Conservation (phyloP, 2,113 vertebrate species). For the Chloroceryle aenea region DNA sequence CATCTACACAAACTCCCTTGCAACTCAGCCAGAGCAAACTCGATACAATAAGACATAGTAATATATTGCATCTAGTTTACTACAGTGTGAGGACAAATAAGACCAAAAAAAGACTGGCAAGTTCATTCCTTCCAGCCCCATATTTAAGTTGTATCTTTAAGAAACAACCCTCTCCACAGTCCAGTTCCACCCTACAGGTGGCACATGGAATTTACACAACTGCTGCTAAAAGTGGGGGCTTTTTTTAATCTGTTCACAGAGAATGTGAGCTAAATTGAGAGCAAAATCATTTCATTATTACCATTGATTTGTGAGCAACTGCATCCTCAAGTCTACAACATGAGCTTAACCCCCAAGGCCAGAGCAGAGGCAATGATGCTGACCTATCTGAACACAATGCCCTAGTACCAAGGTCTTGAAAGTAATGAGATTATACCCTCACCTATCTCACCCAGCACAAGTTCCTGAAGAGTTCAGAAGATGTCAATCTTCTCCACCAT, state of each 20-base stretch:
- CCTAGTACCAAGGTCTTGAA: not conserved
- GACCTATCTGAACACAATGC: not conserved
- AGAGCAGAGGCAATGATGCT: not conserved
- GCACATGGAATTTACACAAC: not conserved
- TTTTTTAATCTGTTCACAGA: not conserved
- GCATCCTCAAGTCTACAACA: not conserved
- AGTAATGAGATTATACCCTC: not conserved
- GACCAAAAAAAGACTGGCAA: not conserved
- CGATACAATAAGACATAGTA: accelerated
- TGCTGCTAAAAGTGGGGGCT: not conserved
- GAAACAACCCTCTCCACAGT: not conserved
- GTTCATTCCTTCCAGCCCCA: not conserved
- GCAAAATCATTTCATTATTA: not conserved
- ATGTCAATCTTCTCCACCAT: not conserved
- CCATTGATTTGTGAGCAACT: not conserved
- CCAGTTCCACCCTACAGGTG: not conserved
- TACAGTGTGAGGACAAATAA: not conserved
- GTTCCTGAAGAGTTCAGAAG: not conserved
- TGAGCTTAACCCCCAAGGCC: not conserved
- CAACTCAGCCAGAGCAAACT: not conserved
- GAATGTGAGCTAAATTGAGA: not conserved
- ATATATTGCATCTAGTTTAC: not conserved
- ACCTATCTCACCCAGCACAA: not conserved
- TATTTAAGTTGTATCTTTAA: not conserved
- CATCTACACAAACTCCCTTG: not conserved